These are phyloP conservation scores for Haemorhous mexicanus DNA, from an alignment of 2,113 vertebrate genomes.

Conservation along the genomic window DNA sequence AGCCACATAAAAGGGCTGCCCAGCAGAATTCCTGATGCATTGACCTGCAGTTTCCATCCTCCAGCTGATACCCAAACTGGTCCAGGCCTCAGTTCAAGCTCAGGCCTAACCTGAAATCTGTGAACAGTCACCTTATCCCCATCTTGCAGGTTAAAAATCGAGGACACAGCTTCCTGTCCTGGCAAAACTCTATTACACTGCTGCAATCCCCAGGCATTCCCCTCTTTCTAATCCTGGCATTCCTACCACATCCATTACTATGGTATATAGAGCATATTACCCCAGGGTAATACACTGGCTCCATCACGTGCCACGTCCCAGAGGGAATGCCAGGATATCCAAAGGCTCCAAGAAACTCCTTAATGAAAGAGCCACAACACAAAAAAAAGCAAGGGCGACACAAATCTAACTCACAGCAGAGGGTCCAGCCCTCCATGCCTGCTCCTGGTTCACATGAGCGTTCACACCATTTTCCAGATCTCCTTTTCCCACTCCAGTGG, in stretches of 20 bases:
- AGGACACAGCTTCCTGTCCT: conserved; percentile 16
- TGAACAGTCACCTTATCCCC: conserved; percentile 52
- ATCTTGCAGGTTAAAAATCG: conserved; percentile 56
- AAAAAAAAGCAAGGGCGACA: not conserved
- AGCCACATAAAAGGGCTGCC: not conserved
- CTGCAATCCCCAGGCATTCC: conserved; percentile 39
- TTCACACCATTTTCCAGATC: not conserved
- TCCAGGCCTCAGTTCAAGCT: not conserved
- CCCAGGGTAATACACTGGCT: not conserved
- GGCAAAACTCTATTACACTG: conserved; percentile 50
- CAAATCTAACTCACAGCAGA: not conserved
- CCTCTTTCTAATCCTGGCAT: conserved; percentile 51
- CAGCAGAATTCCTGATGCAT: accelerated
- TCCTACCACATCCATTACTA: not conserved
- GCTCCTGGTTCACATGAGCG: accelerated
- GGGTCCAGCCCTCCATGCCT: accelerated
- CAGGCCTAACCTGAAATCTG: not conserved
- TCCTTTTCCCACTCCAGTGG: not conserved
- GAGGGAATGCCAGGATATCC: not conserved
- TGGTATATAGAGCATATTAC: conserved; percentile 29
- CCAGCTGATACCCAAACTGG: not conserved
- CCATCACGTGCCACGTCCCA: accelerated
- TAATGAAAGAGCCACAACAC: not conserved
- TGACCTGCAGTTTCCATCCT: not conserved
- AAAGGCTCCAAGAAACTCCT: not conserved